Evolutionary conservation across 2,888 invertebrate species (phyloP), one percentile per base, ranked within the genome.

Genomic region (Petrophora chlorosata): DNA sequence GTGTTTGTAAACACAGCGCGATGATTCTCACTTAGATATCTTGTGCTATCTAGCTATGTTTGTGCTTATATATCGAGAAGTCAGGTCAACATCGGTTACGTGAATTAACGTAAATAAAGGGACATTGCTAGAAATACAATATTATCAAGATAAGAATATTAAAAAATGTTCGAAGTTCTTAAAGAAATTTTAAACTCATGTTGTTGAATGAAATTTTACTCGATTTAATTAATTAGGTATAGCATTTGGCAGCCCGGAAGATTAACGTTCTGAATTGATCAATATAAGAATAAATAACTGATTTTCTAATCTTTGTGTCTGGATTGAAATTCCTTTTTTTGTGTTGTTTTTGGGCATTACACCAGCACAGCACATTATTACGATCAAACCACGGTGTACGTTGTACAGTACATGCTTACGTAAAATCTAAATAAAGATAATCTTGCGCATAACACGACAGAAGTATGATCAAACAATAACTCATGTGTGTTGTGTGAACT

Each of bases 1-100:
- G 52, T 81, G 80, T 82, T 83, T 82, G 77, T 85, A 83, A 83
- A 83, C 78, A 82, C 61, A 64, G 53, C 67, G 71, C 60, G 65
- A 62, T 61, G 59, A 48, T 54, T 70, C 43, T 61, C 63, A 68
- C 64, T 73, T 70, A n/a, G n/a, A n/a, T n/a, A n/a, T n/a, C n/a
- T n/a, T n/a, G n/a, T n/a, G n/a, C n/a, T n/a, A n/a, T n/a, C n/a
- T n/a, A n/a, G n/a, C 73, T 70, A 68, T 74, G 67, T 67, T 63
- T 59, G 63, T 65, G 59, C 57, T 68, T 70, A 63, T 55, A 65
- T 65, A 62, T 64, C 58, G 57, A 70, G 70, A 79, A 73, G 70
- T 75, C 67, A 67, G n/a, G n/a, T n/a, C n/a, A n/a, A n/a, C 47
- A 55, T 54, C 28, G 25, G 17, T 29, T 36, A 23, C 17, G 26